These are phyloP conservation scores for Liolophura sinensis DNA, from an alignment of 1,140 invertebrate genomes.

Conservation along the genomic window DNA sequence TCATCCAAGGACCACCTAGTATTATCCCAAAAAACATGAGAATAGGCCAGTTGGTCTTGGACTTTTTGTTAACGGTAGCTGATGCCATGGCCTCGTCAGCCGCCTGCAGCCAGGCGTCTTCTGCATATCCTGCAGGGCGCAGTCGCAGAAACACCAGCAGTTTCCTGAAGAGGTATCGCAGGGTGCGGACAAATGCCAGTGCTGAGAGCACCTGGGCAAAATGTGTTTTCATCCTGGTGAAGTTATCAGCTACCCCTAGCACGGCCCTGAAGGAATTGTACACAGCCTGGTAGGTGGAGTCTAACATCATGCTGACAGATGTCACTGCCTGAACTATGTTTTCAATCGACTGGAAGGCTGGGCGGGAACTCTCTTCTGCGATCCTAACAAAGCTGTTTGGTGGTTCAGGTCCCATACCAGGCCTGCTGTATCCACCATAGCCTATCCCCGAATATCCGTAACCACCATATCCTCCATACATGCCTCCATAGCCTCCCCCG, in stretches of 20 bases:
- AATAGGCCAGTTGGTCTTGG: constrained; percentile 64
- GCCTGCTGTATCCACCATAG: constrained; percentile 17
- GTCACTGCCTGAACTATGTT: constrained; percentile 87
- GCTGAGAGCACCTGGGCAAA: constrained; percentile 83
- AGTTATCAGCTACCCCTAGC: constrained; percentile 92
- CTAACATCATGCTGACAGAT: constrained; percentile 94
- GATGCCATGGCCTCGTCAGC: constrained; percentile 24
- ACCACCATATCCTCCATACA: constrained; percentile 26
- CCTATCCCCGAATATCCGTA: constrained; percentile 18
- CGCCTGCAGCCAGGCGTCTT: constrained; percentile 53
- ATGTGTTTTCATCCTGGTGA: constrained; percentile 79
- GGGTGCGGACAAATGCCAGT: constrained; percentile 76
- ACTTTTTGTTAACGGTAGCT: constrained; percentile 10
- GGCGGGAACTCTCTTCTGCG: constrained; percentile 86
- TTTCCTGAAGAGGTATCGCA: constrained; percentile 79
- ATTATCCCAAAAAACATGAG: constrained; percentile 83
- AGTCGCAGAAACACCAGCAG: constrained; percentile 69
- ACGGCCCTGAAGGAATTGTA: constrained; percentile 94
- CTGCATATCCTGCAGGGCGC: constrained; percentile 38
- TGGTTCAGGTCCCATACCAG: constrained; percentile 43
- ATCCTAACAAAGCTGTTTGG: constrained; percentile 77
- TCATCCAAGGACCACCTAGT: constrained; percentile 86
- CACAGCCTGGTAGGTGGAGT: constrained; percentile 93
- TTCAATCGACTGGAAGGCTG: constrained; percentile 93
- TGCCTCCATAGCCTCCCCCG: constrained; percentile 7